Evolutionary conservation across 2,113 vertebrate species (phyloP).

Genomic region (Silurus meridionalis): DNA sequence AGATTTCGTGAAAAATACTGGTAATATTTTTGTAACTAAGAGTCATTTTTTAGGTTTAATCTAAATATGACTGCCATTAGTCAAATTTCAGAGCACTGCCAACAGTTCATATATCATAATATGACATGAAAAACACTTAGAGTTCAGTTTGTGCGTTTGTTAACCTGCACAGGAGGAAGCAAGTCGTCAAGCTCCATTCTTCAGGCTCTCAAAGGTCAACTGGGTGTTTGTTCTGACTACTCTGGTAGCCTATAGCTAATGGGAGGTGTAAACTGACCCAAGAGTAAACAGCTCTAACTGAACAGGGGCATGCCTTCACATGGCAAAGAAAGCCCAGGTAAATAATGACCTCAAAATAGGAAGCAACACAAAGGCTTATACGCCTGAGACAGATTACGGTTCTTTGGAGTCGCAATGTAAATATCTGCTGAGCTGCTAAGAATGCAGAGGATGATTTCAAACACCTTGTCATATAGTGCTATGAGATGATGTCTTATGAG

Average conservation of each 20-base stretch:
- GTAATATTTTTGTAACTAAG: neutral
- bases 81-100: neutral
- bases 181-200: conserved; percentile 10
- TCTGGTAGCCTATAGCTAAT: conserved; percentile 61
- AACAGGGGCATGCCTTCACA: conserved; percentile 59
- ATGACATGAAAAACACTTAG: neutral
- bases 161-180: conserved; percentile 28
- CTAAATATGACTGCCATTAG: neutral
- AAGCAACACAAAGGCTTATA: conserved; percentile 35
- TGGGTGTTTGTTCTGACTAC: conserved; percentile 58
- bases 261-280: conserved; percentile 62
- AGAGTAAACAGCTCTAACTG: conserved; percentile 65
- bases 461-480: neutral
- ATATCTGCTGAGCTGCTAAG: neutral
- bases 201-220: conserved; percentile 43
- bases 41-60: neutral
- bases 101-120: neutral
- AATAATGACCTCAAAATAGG: conserved; percentile 56
- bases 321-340: conserved; percentile 56
- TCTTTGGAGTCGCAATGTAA: neutral
- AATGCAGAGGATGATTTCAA: neutral
- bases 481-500: neutral
- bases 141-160: conserved; percentile 19
- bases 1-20: neutral
- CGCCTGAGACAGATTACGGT: neutral